These are phyloP conservation scores for Neopelma chrysocephalum DNA, from an alignment of 2,797 vertebrate genomes.

Conservation along the genomic window DNA sequence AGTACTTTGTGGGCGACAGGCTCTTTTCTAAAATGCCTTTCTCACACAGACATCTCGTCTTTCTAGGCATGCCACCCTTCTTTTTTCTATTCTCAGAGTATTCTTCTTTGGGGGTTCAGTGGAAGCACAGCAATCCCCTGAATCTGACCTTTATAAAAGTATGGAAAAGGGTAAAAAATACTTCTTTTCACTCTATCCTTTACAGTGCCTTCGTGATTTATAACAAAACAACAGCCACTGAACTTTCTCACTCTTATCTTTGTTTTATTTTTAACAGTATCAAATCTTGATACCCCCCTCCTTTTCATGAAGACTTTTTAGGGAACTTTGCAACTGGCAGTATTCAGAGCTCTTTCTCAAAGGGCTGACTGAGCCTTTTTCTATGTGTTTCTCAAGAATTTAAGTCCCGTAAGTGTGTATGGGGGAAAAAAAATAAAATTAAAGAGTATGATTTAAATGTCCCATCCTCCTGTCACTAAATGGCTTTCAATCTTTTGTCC, in stretches of 20 bases:
- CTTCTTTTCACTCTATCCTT: background rate
- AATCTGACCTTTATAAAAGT: background rate
- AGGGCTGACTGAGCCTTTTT: background rate
- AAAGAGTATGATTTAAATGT: background rate
- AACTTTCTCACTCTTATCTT: background rate
- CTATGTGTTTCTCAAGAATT: conserved; percentile 10
- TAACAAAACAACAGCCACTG: background rate
- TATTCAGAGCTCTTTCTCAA: background rate
- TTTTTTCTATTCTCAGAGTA: conserved; percentile 35
- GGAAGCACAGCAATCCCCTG: background rate
- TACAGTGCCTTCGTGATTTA: background rate
- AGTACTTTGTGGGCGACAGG: background rate
- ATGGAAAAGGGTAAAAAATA: background rate
- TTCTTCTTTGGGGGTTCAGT: background rate
- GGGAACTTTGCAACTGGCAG: background rate
- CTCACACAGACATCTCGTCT: background rate
- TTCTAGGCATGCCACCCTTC: conserved; percentile 24
- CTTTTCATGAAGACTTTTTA: conserved; percentile 3
- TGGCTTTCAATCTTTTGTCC: background rate
- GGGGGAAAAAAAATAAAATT: background rate
- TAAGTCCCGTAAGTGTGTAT: background rate
- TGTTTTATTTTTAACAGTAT: background rate
- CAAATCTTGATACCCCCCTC: background rate
- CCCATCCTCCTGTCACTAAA: background rate
- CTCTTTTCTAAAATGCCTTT: conserved; percentile 46